Evolutionary conservation across 1,140 invertebrate species (phyloP).

Genomic region (Drosophila nigromelanica): DNA sequence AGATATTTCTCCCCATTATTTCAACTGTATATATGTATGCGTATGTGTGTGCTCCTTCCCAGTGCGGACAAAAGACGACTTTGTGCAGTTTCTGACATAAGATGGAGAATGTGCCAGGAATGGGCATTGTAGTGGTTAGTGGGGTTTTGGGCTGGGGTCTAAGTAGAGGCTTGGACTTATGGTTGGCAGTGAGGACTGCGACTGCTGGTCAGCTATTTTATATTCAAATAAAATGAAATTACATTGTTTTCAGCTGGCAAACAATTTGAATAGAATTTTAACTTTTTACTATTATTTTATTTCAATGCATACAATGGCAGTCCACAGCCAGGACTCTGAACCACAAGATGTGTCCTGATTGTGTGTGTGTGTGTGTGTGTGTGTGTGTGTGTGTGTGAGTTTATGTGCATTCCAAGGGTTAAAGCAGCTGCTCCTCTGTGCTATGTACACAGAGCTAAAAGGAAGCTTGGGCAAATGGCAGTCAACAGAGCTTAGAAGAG

Average conservation of each 20-base stretch:
- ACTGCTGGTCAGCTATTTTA: slow-evolving; percentile 66
- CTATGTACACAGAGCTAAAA: slow-evolving; percentile 8
- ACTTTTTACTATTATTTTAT: slow-evolving; percentile 83
- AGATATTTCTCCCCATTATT: slow-evolving; percentile 20
- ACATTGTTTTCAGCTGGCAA: slow-evolving; percentile 83
- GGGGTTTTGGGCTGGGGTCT: neutral
- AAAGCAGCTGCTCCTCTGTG: slow-evolving; percentile 51
- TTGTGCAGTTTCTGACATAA: slow-evolving; percentile 73
- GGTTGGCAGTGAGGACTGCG: slow-evolving; percentile 10
- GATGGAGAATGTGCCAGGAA: slow-evolving; percentile 59
- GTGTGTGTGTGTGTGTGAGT: slow-evolving; percentile 7
- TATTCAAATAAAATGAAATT: slow-evolving; percentile 83
- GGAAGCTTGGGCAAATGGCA: slow-evolving; percentile 49
- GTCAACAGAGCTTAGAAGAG: slow-evolving; percentile 46
- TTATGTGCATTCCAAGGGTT: slow-evolving; percentile 34
- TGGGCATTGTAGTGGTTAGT: slow-evolving; percentile 31
- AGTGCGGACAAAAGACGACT: slow-evolving; percentile 74
- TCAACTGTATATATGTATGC: slow-evolving; percentile 12
- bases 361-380: slow-evolving; percentile 8
- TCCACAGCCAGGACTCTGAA: slow-evolving; percentile 28
- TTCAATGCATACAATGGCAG: slow-evolving; percentile 74
- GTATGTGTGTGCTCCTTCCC: slow-evolving; percentile 31
- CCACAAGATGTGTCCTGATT: slow-evolving; percentile 52
- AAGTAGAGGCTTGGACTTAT: neutral
- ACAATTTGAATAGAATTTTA: slow-evolving; percentile 84